phyloP scores from a whole-genome alignment of 2,797 vertebrate species.

The Acanthurus lineatus region DNA sequence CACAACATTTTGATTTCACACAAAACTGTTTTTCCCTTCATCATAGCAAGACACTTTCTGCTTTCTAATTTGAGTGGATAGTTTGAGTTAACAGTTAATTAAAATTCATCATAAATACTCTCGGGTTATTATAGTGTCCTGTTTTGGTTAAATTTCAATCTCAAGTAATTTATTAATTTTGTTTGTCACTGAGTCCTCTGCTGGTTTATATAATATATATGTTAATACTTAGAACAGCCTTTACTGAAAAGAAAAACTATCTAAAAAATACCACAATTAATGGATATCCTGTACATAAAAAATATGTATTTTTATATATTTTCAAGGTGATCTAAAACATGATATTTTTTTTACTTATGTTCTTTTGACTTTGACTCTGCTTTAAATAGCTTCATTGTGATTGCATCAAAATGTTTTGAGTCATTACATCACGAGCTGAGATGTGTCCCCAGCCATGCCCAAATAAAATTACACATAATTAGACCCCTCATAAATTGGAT shows the following conservation, averaged over 20 bases:
- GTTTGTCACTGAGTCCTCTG: background rate
- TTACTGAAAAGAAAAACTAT: background rate
- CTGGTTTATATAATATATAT: background rate
- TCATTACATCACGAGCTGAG: background rate
- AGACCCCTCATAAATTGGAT: background rate
- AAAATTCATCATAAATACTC: conserved; percentile 15
- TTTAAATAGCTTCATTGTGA: background rate
- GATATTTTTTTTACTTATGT: background rate
- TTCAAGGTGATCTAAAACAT: background rate
- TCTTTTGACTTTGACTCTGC: background rate
- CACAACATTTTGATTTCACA: conserved; percentile 10
- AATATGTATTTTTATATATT: no score
- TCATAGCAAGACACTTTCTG: conserved; percentile 12
- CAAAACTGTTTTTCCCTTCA: background rate
- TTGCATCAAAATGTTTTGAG: background rate
- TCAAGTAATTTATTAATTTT: background rate
- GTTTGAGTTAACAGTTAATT: conserved; percentile 17
- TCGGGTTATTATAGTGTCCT: background rate
- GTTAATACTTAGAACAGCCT: background rate
- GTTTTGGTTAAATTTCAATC: conserved; percentile 1
- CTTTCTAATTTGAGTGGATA: conserved; percentile 26
- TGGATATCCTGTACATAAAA: no score
- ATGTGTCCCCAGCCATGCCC: background rate
- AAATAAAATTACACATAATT: background rate
- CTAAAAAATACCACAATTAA: no score